phyloP scores from a whole-genome alignment of 2,797 vertebrate genomes.

The Melanotaenia boesemani region DNA sequence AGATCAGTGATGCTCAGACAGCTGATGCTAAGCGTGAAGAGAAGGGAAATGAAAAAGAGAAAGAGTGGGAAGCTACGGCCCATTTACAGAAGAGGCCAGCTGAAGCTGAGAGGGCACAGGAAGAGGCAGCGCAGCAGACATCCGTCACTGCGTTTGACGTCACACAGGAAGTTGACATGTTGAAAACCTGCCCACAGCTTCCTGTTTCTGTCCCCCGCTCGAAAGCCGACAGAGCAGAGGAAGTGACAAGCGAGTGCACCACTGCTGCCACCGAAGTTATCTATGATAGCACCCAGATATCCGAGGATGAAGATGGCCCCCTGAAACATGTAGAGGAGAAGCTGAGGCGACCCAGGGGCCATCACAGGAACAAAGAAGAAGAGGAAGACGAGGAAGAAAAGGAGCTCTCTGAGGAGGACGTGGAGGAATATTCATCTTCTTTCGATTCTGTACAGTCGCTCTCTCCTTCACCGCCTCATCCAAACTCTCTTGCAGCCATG shows the following conservation, averaged over 20 bases:
- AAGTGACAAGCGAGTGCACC: slow-evolving; percentile 53
- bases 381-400: slow-evolving; percentile 40
- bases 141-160: slow-evolving; percentile 68
- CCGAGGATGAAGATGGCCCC: slow-evolving; percentile 57
- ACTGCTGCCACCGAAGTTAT: slow-evolving; percentile 33
- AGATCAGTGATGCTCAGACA: slow-evolving; percentile 20
- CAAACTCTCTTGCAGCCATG: slow-evolving; percentile 77
- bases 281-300: slow-evolving; percentile 37
- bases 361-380: slow-evolving; percentile 41
- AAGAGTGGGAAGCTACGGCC: slow-evolving; percentile 48
- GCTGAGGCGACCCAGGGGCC: slow-evolving; percentile 34
- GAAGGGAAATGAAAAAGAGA: slow-evolving; percentile 43
- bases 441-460: slow-evolving; percentile 50
- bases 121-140: slow-evolving; percentile 68
- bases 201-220: slow-evolving; percentile 76
- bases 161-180: slow-evolving; percentile 79
- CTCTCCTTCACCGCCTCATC: slow-evolving; percentile 63
- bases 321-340: slow-evolving; percentile 66
- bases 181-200: slow-evolving; percentile 80
- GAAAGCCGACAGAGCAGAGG: slow-evolving; percentile 64
- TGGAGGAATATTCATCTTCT: slow-evolving; percentile 56
- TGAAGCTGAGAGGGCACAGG: slow-evolving; percentile 58
- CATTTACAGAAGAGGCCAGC: slow-evolving; percentile 35
- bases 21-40: slow-evolving; percentile 33
- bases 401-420: slow-evolving; percentile 54